Base-by-base conservation (phyloP, 2,113 vertebrate species). In the Aptenodytes forsteri region DNA sequence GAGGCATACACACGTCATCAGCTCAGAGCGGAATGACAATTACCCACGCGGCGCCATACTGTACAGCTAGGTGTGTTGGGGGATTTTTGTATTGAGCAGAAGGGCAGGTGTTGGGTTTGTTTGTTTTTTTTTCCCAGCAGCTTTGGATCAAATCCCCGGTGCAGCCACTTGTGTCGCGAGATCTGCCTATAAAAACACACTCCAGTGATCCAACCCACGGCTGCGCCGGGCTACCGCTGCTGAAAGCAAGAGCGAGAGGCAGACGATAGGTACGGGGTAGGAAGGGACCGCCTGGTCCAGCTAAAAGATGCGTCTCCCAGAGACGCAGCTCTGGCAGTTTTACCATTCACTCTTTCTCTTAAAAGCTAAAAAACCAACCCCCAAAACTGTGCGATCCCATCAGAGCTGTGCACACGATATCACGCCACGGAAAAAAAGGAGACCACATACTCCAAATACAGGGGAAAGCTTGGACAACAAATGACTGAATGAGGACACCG, bases 21-120 rank as follows among this genome's bases (percentile, higher is more conserved):
- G 58, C 89, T 86, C 0, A 0, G 62, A 84, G 88, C 10, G 5
- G 84, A 76, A 69, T 29, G 52, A 14, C 30, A 56, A 19, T 3
- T 42, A 90, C 44, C 61, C 50, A 13, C 2, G 0, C 0, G 1
- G 27, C 40, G 90, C 47, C 15, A 14, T 12, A 11, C 2, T 1
- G 64, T 20, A 30, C 4, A 9, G 36, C 0, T 2, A 44, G 4
- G 77, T 16, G 12, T 23, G 61, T 56, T 49, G 4, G 22, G 54
- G 30, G 46, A 46, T 18, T 59, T 89, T 26, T 40, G 50, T 38
- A 30, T 55, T 32, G 29, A 76, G 27, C n/a, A 88, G 16, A 58
- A 62, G 44, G 18, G 26, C 38, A 47, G 44, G 42, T 16, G 42
- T 42, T 40, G 10, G 10, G 38, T 40, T 22, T 18, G 12, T 30